Base-by-base conservation (phyloP, 2,888 invertebrate species). In the Cantharis rustica region DNA sequence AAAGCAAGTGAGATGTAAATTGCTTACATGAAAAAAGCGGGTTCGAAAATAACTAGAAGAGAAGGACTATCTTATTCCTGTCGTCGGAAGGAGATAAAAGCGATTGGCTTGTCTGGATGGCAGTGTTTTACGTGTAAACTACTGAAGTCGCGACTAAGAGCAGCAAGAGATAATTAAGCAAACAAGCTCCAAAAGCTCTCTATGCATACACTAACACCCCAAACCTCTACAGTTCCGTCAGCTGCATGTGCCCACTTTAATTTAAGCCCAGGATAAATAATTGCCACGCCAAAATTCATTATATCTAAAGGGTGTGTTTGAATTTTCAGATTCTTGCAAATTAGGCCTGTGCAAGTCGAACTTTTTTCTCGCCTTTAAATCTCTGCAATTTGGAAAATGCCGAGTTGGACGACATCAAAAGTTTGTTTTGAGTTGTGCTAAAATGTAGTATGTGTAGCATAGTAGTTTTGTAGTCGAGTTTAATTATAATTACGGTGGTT, bases 221-320 rank as follows among this genome's bases (percentile, higher is more conserved):
- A 79, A 76, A 75, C 79, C 80, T 76, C 77, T 72, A 72, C 78
- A 77, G 73, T 79, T 80, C 82, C 82, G 83, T 83, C 83, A 83
- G 83, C 82, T 83, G 83, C 83, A 83, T 83, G 82, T 84, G 83
- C 83, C 83, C 82, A 82, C 81, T 84, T 82, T 84, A 84, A 83
- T 84, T 84, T 83, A 82, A 84, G 80, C 81, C 80, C 78, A 79
- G 79, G 81, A 81, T 83, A 84, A 84, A 83, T 83, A 84, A 83
- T 84, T 83, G 81, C 82, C 79, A 80, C 80, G 80, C 82, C 83
- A 82, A 82, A 83, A 83, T 83, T 82, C 83, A 83, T 83, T 83
- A 82, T 81, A 81, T 47, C 79, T 81, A 75, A 76, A 76, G 79
- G 76, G 76, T 76, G 79, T 79, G 81, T 81, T 78, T 77, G 77